Evolutionary conservation across 1,140 invertebrate genomes (phyloP).

Genomic region (Epicauta chinensis): DNA sequence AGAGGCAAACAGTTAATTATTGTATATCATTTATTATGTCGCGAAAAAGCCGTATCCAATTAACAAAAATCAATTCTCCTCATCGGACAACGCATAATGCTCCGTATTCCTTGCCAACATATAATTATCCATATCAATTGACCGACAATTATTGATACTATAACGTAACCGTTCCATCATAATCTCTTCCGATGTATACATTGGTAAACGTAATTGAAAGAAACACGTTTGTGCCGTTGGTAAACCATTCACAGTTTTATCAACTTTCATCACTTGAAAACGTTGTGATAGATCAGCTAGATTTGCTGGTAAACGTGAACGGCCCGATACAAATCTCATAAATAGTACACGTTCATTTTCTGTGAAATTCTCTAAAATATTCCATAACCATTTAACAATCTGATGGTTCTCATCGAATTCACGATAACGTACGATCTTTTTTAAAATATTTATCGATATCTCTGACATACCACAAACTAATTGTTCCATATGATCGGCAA

Average conservation of each 20-base stretch:
- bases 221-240: conserved; percentile 66
- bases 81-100: conserved; percentile 45
- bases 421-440: conserved; percentile 58
- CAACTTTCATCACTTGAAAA: conserved; percentile 60
- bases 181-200: conserved; percentile 53
- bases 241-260: conserved; percentile 53
- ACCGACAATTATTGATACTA: conserved; percentile 64
- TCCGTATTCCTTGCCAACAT: conserved; percentile 61
- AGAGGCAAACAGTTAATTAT: too few relatives aligned
- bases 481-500: conserved; percentile 55
- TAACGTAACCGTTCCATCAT: conserved; percentile 59
- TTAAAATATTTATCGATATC: conserved; percentile 55
- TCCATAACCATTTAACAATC: conserved; percentile 61
- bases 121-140: conserved; percentile 69
- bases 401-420: conserved; percentile 58
- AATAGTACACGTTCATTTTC: conserved; percentile 62
- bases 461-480: conserved; percentile 61
- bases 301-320: conserved; percentile 60
- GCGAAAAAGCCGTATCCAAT: too few relatives aligned
- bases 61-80: conserved; percentile 40
- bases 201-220: conserved; percentile 63
- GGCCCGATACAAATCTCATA: conserved; percentile 62
- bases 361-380: conserved; percentile 56
- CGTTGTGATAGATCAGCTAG: conserved; percentile 60
- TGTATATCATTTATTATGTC: too few relatives aligned